Conservation (phyloP, 2,797 vertebrate species). For the Danio albolineatus region DNA sequence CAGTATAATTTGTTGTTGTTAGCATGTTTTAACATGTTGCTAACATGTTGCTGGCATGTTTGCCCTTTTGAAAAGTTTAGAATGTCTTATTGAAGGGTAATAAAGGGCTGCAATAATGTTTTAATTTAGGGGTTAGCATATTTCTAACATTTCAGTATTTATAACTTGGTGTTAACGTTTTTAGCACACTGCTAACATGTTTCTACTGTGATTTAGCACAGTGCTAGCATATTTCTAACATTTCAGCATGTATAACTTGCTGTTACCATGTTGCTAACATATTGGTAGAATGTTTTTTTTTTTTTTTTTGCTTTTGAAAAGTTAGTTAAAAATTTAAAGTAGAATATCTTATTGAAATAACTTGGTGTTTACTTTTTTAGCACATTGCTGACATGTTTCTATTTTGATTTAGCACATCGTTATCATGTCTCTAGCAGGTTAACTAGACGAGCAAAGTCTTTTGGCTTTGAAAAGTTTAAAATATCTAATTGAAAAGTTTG, state of each 20-base stretch:
- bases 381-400: too few species aligned
- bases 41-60: background rate
- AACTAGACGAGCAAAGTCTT: too few species aligned
- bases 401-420: background rate
- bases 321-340: too few species aligned
- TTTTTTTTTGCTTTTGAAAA: too few species aligned
- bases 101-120: background rate
- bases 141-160: background rate
- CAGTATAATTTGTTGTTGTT: background rate
- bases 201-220: background rate
- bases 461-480: too few species aligned
- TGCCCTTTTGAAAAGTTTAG: background rate
- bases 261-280: too few species aligned
- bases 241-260: too few species aligned
- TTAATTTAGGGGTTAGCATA: background rate
- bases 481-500: too few species aligned
- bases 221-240: background rate
- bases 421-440: too few species aligned
- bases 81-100: background rate
- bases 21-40: background rate
- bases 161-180: background rate
- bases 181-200: background rate
- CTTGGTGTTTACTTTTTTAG: too few species aligned
- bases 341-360: too few species aligned
- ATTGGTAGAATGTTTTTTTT: too few species aligned